phyloP scores from a whole-genome alignment of 1,140 invertebrate species.

The Lerema accius region DNA sequence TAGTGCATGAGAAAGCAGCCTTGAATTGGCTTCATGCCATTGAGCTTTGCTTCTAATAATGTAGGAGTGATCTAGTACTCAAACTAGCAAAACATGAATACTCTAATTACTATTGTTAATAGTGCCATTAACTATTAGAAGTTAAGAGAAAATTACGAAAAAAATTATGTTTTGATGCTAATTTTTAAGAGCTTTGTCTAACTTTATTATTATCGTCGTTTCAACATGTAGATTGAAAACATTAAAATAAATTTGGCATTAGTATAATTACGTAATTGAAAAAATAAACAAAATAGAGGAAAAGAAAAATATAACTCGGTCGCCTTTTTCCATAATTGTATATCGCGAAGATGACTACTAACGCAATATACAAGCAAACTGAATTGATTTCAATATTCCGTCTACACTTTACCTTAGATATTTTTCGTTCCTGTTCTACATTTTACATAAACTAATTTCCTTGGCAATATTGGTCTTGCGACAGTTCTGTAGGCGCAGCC shows the following conservation, averaged over 20 bases:
- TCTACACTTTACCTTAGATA: conserved; percentile 67
- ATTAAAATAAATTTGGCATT: too few species aligned
- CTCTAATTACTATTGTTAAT: neutral
- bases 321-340: conserved; percentile 45
- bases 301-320: neutral
- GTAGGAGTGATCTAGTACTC: neutral
- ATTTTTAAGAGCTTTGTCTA: too few species aligned
- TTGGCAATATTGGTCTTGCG: conserved; percentile 79
- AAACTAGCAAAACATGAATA: neutral
- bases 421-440: conserved; percentile 78
- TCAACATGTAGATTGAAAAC: too few species aligned
- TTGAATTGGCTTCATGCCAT: conserved; percentile 66
- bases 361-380: conserved; percentile 57
- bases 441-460: conserved; percentile 82
- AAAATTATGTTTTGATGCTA: too few species aligned
- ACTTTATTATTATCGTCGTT: too few species aligned
- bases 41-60: neutral
- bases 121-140: too few species aligned
- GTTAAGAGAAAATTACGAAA: too few species aligned
- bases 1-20: conserved; percentile 67
- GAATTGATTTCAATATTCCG: conserved; percentile 72
- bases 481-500: conserved; percentile 74
- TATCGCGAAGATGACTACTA: conserved; percentile 56
- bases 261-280: too few species aligned
- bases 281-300: too few species aligned